Evolutionary conservation across 2,888 invertebrate species (phyloP), one percentile per base, ranked within the genome.

Genomic region (Lochmaea crataegi): DNA sequence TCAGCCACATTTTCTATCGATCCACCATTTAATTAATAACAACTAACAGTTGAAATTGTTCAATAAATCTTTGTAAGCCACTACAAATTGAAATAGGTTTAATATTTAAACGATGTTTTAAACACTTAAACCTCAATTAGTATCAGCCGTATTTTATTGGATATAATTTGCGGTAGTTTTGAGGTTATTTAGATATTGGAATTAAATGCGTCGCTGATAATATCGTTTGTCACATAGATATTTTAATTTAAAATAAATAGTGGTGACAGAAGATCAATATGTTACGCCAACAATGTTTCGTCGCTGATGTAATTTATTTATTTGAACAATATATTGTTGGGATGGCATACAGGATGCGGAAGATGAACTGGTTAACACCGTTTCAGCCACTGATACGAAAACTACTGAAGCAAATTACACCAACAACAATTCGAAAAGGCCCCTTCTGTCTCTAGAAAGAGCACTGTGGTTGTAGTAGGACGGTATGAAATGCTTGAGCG

Each of bases 201-300:
- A 48, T 32, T 60, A 68, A 73, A 73, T 63, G 66, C 45, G 70
- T 64, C 7, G 67, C 66, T 61, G 64, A 66, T 73, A 60, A 73
- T 73, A 64, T 67, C 67, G 66, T 45, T 73, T 53, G 73, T 66
- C 67, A 63, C 63, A 56, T 38, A 42, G 67, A 67, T 41, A 58
- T 73, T 67, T 70, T 63, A 45, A 71, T 73, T 70, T 57, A 45
- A 42, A 67, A 67, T 71, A 63, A 67, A 71, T 65, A 10, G 56
- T 22, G 18, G 56, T 11, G 18, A 56, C 12, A 48, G 56, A 22
- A 56, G 22, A 56, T 56, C 22, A 56, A 56, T 16, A 56, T 6
- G n/a, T 48, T 5, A n/a, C 12, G 3, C n/a, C 32, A 32, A 0
- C 32, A 7, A 48, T 48, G 48, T 48, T 14, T 48, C n/a, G 48